Base-by-base conservation (phyloP, 2,888 invertebrate genomes). In the Gymnoscelis rufifasciata region DNA sequence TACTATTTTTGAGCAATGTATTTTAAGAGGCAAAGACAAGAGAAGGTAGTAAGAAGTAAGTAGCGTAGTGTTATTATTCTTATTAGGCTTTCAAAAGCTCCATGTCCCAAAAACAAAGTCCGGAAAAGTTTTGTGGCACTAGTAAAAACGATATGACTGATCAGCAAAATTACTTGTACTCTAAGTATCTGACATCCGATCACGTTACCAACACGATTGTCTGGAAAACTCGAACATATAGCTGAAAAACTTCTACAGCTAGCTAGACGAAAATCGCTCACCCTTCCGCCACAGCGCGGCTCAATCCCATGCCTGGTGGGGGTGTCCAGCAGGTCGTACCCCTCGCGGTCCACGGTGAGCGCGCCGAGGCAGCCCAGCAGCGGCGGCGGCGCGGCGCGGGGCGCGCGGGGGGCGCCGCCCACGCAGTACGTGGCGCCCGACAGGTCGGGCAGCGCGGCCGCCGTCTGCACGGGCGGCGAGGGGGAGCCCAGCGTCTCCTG, bases 301-400 rank as follows among this genome's bases (percentile, higher is more conserved):
- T 94, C 94, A 0, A 95, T 90, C 0, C 94, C 95, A 60, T 92
- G 92, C 59, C 91, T 90, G 1, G 91, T 88, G 0, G 89, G 82
- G 44, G 94, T 93, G 37, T 92, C 92, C 59, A 94, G 82, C 7
- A 94, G 91, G 74, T 94, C 93, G 61, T 93, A 93, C 0, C 92
- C 91, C 66, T 93, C 91, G 38, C 92, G 80, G 62, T 93, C 92
- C 6, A 95, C 91, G 29, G 92, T 90, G 1, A 96, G 89, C 47
- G 93, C 93, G 38, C 93, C 92, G 87, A 97, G 90, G 66, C 96
- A 96, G n/a, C 97, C 97, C 40, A 95, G 89, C 75, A 95, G 93
- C 0, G 93, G 59, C 1, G 74, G 68, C 5, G 48, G 71, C 66
- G 40, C n/a, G 37, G n/a, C 7, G 19, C 38, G 15, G 50, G 49